These are phyloP conservation scores for Drepanosiphum platanoidis DNA, from an alignment of 2,888 invertebrate genomes.

Conservation along the genomic window DNA sequence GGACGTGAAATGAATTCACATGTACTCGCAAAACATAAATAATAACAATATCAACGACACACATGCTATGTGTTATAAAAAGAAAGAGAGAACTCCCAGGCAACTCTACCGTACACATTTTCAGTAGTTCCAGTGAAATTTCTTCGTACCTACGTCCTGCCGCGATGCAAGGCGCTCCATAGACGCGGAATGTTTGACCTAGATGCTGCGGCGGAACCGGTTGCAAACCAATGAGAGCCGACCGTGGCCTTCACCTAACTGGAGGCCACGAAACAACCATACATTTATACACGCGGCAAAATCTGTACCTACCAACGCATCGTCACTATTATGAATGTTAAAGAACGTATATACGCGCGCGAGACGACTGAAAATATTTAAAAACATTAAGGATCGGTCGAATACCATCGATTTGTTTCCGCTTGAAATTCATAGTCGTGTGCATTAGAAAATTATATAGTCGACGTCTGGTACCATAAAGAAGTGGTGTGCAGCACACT, in stretches of 20 bases:
- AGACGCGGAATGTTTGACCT: constrained; percentile 60
- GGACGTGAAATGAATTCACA: constrained; percentile 20
- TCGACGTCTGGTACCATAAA: not conserved
- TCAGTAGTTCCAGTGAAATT: constrained; percentile 46
- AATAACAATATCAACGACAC: constrained; percentile 4
- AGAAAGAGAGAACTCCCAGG: constrained; percentile 39
- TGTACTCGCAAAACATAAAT: not conserved
- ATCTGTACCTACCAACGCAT: constrained; percentile 24
- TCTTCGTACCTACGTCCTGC: constrained; percentile 20
- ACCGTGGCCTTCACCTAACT: constrained; percentile 62
- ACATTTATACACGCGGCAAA: constrained; percentile 34
- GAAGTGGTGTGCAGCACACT: too few relatives aligned
- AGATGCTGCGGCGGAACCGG: constrained; percentile 61
- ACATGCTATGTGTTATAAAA: constrained; percentile 27
- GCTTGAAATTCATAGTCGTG: not conserved
- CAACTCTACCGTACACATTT: constrained; percentile 26
- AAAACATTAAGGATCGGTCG: not conserved
- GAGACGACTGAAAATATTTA: not conserved
- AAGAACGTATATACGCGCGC: not conserved
- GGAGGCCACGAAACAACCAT: constrained; percentile 54
- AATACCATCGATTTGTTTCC: not conserved
- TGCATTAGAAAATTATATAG: not conserved
- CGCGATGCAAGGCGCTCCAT: constrained; percentile 24
- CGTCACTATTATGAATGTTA: not conserved
- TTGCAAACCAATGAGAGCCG: constrained; percentile 60